Evolutionary conservation across 1,140 invertebrate species (phyloP), one percentile per base, ranked within the genome.

Genomic region (Zophobas atratus): DNA sequence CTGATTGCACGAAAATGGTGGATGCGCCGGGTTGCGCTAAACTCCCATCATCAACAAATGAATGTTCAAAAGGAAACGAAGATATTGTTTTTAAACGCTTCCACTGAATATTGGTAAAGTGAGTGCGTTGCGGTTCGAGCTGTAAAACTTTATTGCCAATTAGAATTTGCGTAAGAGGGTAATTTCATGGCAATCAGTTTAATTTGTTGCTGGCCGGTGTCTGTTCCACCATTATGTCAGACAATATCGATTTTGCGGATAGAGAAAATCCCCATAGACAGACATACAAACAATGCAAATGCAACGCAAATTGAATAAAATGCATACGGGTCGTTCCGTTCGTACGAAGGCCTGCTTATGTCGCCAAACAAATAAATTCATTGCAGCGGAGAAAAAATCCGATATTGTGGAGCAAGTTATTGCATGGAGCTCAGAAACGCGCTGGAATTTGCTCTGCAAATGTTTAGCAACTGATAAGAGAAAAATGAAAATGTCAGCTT

Each of bases 151-250:
- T 60, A 60, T 60, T 60, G 36, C 38, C 39, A 67, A 67, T 67
- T 67, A 67, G 38, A 41, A 67, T 67, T 67, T 67, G 60, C 43
- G 60, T 43, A 67, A 67, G 60, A 43, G 60, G 33, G 60, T 39
- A 67, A 46, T 67, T 67, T 67, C 60, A 67, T 67, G 60, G 60
- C 33, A 39, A 67, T 67, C 60, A 67, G 60, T 67, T 67, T 67
- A 67, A 43, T 67, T 67, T 67, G 60, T 67, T 67, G 39, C 33
- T 67, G 60, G 60, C 8, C 60, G 39, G 39, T 5, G 35, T 43
- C 20, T 41, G 39, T 67, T 43, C 20, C 39, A 20, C 60, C 60
- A 41, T 67, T 43, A 67, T 43, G 39, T 67, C 60, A 67, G 60
- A 67, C 60, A 43, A 20, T 43, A 67, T 67, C 60, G 60, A 67